Base-by-base conservation (phyloP, 1,140 invertebrate genomes). In the Idris sp. region DNA sequence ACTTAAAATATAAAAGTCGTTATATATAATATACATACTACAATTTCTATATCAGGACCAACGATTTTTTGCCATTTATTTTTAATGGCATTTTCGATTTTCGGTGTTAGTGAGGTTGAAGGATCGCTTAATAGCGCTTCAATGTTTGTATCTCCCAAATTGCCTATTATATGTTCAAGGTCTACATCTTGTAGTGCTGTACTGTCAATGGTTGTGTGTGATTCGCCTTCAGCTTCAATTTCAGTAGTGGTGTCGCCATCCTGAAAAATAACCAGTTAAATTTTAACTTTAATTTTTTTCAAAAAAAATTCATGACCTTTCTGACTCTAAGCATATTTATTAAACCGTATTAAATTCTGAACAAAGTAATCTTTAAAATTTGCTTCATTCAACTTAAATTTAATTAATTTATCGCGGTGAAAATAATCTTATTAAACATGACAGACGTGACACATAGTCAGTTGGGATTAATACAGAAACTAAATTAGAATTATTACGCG, bases 51-150 rank as follows among this genome's bases (percentile, higher is more conserved):
- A 33, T 96, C 94, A 9, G 91, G 89, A 4, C 94, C 94, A 82
- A 94, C 88, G 68, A 96, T 93, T 76, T 93, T 91, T 49, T 93
- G 91, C 96, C 96, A 97, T 83, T 96, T 96, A 13, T 89, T 89
- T 81, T 92, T 92, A 54, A 97, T 94, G 10, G 92, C 92, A 41
- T 92, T 90, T 81, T 95, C 94, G 38, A 93, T 92, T 74, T 93
- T 92, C 1, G 91, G 87, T 4, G 89, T 89, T 0, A 94, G 81
- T 35, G 92, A 90, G 48, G 81, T 89, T 74, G 79, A 89, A 79
- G 81, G 88, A 68, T 86, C 90, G 81, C 79, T 90, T 30, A 90
- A 67, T 8, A 89, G 81, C n/a, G 88, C 83, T 56, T 89, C 87
- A 14, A 86, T 83, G 68, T 88, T 88, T 14, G 83, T 75, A 8